Base-by-base conservation (phyloP, 2,797 vertebrate genomes). In the Oreochromis mossambicus region DNA sequence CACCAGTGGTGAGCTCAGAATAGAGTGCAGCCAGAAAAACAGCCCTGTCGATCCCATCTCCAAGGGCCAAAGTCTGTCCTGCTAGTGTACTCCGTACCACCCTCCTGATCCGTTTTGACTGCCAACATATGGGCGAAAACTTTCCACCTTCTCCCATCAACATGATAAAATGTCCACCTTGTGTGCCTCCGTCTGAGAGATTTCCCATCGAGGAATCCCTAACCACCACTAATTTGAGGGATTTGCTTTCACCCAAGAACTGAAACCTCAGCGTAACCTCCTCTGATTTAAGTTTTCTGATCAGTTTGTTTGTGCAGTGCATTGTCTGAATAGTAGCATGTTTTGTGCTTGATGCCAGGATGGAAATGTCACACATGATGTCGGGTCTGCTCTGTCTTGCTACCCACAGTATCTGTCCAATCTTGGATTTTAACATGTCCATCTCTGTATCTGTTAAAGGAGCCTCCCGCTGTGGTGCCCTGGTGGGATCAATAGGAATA, bases 311-410 rank as follows among this genome's bases (percentile, higher is more conserved):
- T 17, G 46, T 17, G 7, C 7, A 48, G 4, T 77, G 19, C 8
- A 54, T 38, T 17, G 24, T 58, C 15, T 56, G 52, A 43, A 43
- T 36, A 26, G 54, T 58, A 26, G 15, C 10, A 43, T 58, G 52
- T 58, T 58, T 78, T 43, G 52, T 54, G n/a, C 0, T 78, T 12
- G 54, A 29, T 13, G 38, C 54, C 10, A 58, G 0, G 15, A 78
- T 46, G 13, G 77, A 58, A 29, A 78, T 78, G 48, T 76, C 17
- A 50, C 17, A 76, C 26, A 36, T 52, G 24, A 76, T 76, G 48
- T 76, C 4, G 32, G 46, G 73, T 76, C 17, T 51, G 73, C 46
- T 76, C 73, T 24, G 29, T 41, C 36, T 48, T 48, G 46, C 46
- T 48, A 17, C 46, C 61, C 34, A 66, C 61, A 66, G 0, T 66